A percentile compares a stretch with the other conserved stretches of the same genome.
phyloP scores from a whole-genome alignment of 1,140 invertebrate genomes.

The Diprion similis region DNA sequence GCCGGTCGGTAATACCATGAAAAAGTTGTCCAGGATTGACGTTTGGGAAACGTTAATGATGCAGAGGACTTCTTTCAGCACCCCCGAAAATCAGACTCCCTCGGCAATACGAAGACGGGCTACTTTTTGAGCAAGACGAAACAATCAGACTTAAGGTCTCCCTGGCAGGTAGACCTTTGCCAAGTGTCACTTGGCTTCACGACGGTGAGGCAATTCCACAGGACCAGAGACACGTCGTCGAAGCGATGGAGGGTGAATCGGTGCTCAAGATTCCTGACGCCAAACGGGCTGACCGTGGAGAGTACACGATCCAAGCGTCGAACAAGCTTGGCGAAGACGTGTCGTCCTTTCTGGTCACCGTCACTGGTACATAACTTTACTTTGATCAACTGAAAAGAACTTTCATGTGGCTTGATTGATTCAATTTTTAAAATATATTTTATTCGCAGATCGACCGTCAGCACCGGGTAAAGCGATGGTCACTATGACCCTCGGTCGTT shows the following conservation, averaged over 20 bases:
- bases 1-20: too few species aligned
- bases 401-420: background rate
- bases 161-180: constrained; percentile 86
- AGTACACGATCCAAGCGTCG: constrained; percentile 81
- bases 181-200: constrained; percentile 84
- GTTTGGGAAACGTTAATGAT: background rate
- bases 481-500: constrained; percentile 75
- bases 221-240: constrained; percentile 72
- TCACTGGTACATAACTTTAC: constrained; percentile 70
- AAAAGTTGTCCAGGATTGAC: background rate
- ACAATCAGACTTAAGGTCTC: constrained; percentile 87
- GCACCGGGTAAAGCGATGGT: constrained; percentile 83
- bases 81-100: constrained; percentile 80
- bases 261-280: constrained; percentile 77
- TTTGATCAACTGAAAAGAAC: background rate
- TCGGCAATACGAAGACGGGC: constrained; percentile 84
- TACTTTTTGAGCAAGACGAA: constrained; percentile 88
- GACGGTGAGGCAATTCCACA: constrained; percentile 76
- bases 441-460: constrained; percentile 74
- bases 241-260: constrained; percentile 73
- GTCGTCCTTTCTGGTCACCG: constrained; percentile 82
- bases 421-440: background rate
- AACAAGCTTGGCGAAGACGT: constrained; percentile 85
- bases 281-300: constrained; percentile 79
- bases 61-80: constrained; percentile 59